Evolutionary conservation across 2,113 vertebrate species (phyloP).

Genomic region (Halcyon malimbica): DNA sequence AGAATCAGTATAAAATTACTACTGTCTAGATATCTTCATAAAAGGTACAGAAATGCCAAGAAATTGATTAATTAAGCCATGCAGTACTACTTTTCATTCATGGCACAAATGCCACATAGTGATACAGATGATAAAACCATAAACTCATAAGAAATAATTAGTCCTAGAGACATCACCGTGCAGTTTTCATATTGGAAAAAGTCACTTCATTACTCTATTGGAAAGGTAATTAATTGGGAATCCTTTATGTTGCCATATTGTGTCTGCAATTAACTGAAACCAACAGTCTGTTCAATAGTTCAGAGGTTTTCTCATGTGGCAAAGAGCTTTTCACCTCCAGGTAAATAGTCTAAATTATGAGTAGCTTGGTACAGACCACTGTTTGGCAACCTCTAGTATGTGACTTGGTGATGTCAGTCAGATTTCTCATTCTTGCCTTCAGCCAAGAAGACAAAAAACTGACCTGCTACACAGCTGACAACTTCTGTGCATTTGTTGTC

Average conservation of each 20-base stretch:
- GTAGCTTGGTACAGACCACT: background rate
- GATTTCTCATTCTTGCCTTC: background rate
- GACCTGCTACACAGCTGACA: background rate
- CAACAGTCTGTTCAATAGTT: background rate
- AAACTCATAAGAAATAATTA: background rate
- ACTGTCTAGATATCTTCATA: background rate
- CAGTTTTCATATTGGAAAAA: background rate
- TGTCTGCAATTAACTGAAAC: background rate
- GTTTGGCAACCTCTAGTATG: background rate
- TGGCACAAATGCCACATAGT: background rate
- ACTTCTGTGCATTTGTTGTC: background rate
- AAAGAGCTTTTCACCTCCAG: background rate
- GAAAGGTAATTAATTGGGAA: slow-evolving; percentile 15
- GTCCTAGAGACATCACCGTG: background rate
- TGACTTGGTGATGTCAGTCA: background rate
- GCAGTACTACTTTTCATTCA: background rate
- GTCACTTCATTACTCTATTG: background rate
- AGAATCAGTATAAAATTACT: background rate
- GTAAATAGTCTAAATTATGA: background rate
- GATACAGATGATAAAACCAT: background rate
- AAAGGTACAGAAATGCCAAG: background rate
- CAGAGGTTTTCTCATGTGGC: background rate
- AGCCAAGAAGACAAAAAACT: background rate
- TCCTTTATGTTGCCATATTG: background rate
- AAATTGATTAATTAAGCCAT: slow-evolving; percentile 8